Conservation (phyloP, 2,113 vertebrate species). For the Chlorodrepanis virens region DNA sequence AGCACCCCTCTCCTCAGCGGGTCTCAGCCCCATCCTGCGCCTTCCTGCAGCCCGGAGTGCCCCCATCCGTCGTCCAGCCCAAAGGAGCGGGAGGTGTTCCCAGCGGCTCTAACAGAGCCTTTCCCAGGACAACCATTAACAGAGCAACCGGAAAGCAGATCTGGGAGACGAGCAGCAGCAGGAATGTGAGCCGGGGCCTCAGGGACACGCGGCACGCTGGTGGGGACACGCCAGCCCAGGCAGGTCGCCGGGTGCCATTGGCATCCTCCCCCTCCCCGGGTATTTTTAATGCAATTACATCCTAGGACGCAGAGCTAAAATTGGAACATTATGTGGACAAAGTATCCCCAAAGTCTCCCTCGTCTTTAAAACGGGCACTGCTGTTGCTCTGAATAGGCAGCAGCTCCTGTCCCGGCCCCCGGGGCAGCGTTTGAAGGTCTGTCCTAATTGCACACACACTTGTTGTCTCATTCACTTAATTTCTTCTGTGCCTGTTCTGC, state of each 20-base stretch:
- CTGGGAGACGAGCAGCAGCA: not conserved
- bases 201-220: not conserved
- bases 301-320: slow-evolving; percentile 46
- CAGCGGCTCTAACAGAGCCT: not conserved
- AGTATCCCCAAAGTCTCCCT: slow-evolving; percentile 43
- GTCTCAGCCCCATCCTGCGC: not conserved
- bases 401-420: not conserved
- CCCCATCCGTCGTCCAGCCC: not conserved
- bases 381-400: slow-evolving; percentile 3
- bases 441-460: not conserved
- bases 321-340: slow-evolving; percentile 60
- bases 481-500: not conserved
- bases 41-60: not conserved
- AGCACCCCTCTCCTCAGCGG: not conserved
- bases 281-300: slow-evolving; percentile 56
- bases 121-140: slow-evolving; percentile 15
- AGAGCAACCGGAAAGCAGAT: not conserved
- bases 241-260: slow-evolving; percentile 16
- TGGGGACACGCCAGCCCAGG: not conserved
- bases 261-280: not conserved
- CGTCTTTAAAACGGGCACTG: not conserved
- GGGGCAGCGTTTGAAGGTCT: not conserved
- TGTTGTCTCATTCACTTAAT: slow-evolving; percentile 51
- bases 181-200: not conserved
- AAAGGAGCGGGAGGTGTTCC: not conserved